Conservation (phyloP, 2,797 vertebrate genomes). For the Protosalanx chinensis region DNA sequence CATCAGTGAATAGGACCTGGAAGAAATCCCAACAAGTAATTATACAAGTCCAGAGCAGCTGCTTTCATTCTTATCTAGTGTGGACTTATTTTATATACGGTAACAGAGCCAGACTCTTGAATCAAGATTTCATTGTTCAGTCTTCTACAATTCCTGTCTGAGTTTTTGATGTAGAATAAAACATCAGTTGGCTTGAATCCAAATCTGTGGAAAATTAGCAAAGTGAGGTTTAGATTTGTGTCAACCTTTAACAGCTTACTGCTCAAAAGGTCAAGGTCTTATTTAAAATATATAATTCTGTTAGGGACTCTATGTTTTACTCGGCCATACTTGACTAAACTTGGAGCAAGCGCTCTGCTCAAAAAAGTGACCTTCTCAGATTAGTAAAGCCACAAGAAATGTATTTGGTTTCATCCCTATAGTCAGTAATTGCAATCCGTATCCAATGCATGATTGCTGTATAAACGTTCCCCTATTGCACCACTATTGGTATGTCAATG, state of each 20-base stretch:
- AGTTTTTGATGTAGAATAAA: background rate
- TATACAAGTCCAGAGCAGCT: conserved; percentile 70
- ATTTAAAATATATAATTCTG: background rate
- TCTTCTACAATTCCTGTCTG: background rate
- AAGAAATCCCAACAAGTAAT: conserved; percentile 69
- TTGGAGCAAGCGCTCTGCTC: too few relatives aligned
- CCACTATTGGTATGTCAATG: too few relatives aligned
- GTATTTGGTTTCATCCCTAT: too few relatives aligned
- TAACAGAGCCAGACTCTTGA: conserved; percentile 68
- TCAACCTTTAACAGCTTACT: conserved; percentile 24
- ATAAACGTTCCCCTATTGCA: too few relatives aligned
- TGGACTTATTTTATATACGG: conserved; percentile 61
- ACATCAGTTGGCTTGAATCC: conserved; percentile 1
- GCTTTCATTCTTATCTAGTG: conserved; percentile 61
- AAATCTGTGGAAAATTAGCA: conserved; percentile 20
- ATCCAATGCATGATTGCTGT: too few relatives aligned
- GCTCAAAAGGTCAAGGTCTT: background rate
- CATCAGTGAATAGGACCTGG: conserved; percentile 60
- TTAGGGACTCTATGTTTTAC: background rate
- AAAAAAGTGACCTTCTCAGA: too few relatives aligned
- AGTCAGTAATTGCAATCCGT: too few relatives aligned
- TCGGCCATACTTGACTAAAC: too few relatives aligned
- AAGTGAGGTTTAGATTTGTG: conserved; percentile 10
- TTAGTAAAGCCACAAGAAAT: too few relatives aligned
- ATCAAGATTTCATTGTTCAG: conserved; percentile 53